Base-by-base conservation (phyloP, 2,888 invertebrate species). In the Drosophila cognata region DNA sequence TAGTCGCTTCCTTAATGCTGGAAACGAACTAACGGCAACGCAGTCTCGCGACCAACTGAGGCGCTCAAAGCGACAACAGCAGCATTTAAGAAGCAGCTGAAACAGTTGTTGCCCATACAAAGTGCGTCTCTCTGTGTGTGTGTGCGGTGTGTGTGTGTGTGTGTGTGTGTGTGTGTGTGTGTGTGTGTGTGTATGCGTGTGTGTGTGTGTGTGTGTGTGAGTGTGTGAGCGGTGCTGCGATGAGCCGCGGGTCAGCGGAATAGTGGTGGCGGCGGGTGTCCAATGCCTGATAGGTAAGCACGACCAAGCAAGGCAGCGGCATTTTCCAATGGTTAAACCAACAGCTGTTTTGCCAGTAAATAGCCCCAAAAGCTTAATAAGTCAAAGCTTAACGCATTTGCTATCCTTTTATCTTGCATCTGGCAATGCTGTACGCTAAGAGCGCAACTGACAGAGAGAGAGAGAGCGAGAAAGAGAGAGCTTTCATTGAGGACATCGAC, bases 21-120 rank as follows among this genome's bases (percentile, higher is more conserved):
- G 64, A 57, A 56, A 81, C 84, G 79, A 82, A 78, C 81, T 76
- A 84, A 87, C 85, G 71, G 73, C 82, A 71, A 78, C 79, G 86
- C 86, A 80, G 86, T 84, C 84, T 78, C 86, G 84, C 87, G 87
- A 88, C 87, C 88, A 86, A 87, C 87, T 87, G 87, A 86, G 72
- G 83, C 76, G 72, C 71, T 69, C 62, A 51, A 59, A 76, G 72
- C 74, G 63, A 52, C 71, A 61, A 74, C 84, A 80, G 72, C 75
- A 71, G 68, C 83, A 86, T 87, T 87, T 86, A 86, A 88, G 77
- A 74, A 84, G 73, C 75, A 77, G 75, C 80, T 69, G 63, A 74
- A 73, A 71, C 77, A 68, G 77, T 77, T 70, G 74, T 70, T 77
- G 46, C 53, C 60, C 35, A 16, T 43, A 55, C 68, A 31, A 33